These are phyloP conservation scores for Vipera latastei DNA, from an alignment of 2,797 vertebrate genomes.

Conservation along the genomic window DNA sequence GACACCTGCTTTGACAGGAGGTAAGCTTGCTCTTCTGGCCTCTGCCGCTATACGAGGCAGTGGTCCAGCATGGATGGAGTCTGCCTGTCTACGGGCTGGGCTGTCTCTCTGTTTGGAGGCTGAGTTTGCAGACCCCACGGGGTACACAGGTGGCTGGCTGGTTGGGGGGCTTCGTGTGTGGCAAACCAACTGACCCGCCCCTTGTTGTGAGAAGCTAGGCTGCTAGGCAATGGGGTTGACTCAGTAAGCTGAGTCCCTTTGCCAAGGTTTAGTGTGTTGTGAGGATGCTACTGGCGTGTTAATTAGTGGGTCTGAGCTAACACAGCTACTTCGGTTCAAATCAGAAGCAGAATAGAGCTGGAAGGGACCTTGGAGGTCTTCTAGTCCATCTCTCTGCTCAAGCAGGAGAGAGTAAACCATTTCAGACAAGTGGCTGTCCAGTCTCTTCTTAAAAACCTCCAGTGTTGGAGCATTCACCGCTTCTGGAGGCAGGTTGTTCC, in stretches of 20 bases:
- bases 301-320: too few relatives aligned
- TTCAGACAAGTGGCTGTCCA: too few relatives aligned
- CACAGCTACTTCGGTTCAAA: too few relatives aligned
- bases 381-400: too few relatives aligned
- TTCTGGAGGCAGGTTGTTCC: too few relatives aligned
- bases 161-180: neutral
- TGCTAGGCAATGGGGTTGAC: neutral
- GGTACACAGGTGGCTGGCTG: neutral
- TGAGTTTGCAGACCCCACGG: neutral
- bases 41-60: accelerated
- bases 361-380: too few relatives aligned
- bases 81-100: neutral
- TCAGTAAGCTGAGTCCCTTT: neutral
- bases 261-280: neutral
- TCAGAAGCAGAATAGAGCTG: too few relatives aligned
- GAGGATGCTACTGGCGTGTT: neutral
- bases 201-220: neutral
- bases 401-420: too few relatives aligned
- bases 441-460: too few relatives aligned
- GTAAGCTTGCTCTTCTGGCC: neutral
- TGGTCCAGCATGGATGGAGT: neutral
- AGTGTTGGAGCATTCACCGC: too few relatives aligned
- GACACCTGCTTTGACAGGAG: neutral
- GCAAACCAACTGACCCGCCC: neutral
- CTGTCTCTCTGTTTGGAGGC: neutral